These are phyloP conservation scores for Balearica regulorum DNA, from an alignment of 2,797 vertebrate species.

Conservation along the genomic window DNA sequence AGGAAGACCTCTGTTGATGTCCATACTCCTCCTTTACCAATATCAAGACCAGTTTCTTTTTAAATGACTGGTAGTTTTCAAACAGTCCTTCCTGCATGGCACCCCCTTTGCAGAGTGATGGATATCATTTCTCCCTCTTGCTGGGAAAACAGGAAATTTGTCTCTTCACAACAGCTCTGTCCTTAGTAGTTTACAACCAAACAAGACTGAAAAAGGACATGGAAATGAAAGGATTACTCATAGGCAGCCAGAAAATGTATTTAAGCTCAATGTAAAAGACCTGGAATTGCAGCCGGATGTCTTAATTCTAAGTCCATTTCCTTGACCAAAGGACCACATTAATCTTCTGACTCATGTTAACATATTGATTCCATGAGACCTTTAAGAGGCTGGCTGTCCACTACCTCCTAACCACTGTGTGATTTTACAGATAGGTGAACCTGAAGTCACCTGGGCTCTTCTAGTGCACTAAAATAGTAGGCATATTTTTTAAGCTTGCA, in stretches of 20 bases:
- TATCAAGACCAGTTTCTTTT: background rate
- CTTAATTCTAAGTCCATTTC: background rate
- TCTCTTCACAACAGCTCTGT: background rate
- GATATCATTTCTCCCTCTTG: background rate
- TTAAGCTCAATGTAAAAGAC: background rate
- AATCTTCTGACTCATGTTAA: background rate
- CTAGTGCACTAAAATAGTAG: background rate
- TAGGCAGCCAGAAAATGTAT: background rate
- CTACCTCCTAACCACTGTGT: background rate
- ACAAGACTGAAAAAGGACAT: background rate
- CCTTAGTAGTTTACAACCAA: background rate
- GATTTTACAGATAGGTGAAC: background rate
- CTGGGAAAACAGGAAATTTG: background rate
- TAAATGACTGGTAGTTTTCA: background rate
- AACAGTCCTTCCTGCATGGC: background rate
- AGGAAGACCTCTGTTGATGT: background rate
- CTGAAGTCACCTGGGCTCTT: background rate
- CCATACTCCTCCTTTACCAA: background rate
- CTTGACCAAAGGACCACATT: background rate
- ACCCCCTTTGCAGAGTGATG: background rate
- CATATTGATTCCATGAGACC: background rate
- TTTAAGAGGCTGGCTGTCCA: background rate
- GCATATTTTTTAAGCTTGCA: background rate
- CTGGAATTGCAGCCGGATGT: fast-evolving
- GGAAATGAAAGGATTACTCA: background rate